Percentiles rank a stretch among this genome's conserved stretches.
phyloP scores from a whole-genome alignment of 1,140 invertebrate genomes.

The Bombus sylvicola region DNA sequence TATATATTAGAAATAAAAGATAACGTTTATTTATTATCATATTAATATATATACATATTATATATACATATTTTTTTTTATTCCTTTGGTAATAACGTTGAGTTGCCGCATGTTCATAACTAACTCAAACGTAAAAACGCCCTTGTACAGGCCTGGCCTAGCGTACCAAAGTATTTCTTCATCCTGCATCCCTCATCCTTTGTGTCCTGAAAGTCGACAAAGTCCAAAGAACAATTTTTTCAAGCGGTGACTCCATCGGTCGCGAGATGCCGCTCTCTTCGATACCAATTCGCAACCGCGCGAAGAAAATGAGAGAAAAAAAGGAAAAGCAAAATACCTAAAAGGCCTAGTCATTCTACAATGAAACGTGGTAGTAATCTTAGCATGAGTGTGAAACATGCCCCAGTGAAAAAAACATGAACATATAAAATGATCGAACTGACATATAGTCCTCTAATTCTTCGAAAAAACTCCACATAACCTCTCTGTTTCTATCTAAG shows the following conservation, averaged over 20 bases:
- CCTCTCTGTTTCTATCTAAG: background rate
- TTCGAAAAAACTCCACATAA: background rate
- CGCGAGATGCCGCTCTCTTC: conserved; percentile 2
- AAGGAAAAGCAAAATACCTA: conserved; percentile 27
- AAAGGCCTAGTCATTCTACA: conserved; percentile 61
- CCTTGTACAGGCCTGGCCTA: conserved; percentile 80
- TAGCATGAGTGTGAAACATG: background rate
- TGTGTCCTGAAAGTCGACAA: conserved; percentile 47
- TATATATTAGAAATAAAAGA: conserved; percentile 1
- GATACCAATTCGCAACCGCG: background rate
- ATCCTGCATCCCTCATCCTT: conserved; percentile 25
- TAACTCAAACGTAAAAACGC: conserved; percentile 73
- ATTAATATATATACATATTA: conserved; percentile 62
- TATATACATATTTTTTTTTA: conserved; percentile 64
- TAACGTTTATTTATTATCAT: conserved; percentile 71
- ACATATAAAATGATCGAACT: background rate
- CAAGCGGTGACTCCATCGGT: conserved; percentile 53
- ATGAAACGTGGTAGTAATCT: background rate
- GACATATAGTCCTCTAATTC: background rate
- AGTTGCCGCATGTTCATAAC: conserved; percentile 79
- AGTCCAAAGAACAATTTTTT: conserved; percentile 77
- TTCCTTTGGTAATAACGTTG: conserved; percentile 71
- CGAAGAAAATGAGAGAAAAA: background rate
- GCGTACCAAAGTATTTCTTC: conserved; percentile 81
- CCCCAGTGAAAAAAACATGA: background rate